Percentiles rank a stretch among this genome's conserved stretches.
phyloP scores from a whole-genome alignment of 2,113 vertebrate species.

The Ceyx margarethae region DNA sequence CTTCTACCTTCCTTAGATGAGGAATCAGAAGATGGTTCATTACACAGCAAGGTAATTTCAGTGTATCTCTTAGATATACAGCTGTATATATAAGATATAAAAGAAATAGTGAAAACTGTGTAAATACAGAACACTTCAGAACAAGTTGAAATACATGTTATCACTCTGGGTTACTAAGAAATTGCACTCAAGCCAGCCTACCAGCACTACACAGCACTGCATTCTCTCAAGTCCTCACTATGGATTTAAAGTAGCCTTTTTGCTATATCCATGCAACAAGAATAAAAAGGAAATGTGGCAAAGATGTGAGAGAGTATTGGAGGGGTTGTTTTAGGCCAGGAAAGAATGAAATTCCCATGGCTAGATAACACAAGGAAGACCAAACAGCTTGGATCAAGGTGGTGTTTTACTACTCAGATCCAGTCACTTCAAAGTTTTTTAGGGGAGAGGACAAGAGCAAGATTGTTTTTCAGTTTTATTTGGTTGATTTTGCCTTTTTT shows the following conservation, averaged over 20 bases:
- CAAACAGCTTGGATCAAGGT: not conserved
- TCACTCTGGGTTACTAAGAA: not conserved
- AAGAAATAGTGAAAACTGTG: not conserved
- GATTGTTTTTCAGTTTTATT: not conserved
- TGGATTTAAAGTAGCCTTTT: not conserved
- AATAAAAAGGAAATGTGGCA: not conserved
- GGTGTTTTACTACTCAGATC: not conserved
- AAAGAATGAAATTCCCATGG: not conserved
- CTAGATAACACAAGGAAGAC: not conserved
- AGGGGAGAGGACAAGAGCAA: not conserved
- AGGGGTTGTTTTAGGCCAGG: not conserved
- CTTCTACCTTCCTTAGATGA: conserved; percentile 74
- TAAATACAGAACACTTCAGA: not conserved
- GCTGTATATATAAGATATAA: not conserved
- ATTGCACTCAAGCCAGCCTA: not conserved
- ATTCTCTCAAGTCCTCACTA: not conserved
- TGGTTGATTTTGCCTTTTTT: too few relatives aligned
- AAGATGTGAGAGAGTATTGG: not conserved
- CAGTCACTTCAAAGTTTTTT: not conserved
- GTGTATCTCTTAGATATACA: not conserved
- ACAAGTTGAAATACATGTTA: not conserved
- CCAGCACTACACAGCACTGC: not conserved
- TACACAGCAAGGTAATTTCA: conserved; percentile 67
- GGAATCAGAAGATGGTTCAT: conserved; percentile 73
- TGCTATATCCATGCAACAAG: not conserved